phyloP scores from a whole-genome alignment of 2,113 vertebrate genomes.

The Mus pahari region DNA sequence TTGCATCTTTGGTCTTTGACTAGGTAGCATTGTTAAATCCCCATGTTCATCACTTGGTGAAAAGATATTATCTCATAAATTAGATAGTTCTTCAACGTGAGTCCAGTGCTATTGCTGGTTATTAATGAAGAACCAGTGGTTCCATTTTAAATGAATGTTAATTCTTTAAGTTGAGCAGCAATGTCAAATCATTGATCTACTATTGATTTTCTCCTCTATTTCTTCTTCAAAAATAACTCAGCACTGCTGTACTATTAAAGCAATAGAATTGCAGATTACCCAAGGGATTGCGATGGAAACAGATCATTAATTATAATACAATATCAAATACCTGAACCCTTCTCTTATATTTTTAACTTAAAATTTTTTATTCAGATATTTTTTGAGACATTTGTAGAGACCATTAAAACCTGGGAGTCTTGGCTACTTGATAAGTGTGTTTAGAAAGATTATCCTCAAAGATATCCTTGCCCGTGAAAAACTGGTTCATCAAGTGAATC shows the following conservation, averaged over 20 bases:
- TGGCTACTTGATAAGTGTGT: neutral
- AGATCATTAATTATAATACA: slow-evolving; percentile 66
- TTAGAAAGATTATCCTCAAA: neutral
- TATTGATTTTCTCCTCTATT: slow-evolving; percentile 60
- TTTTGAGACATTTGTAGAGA: slow-evolving; percentile 6
- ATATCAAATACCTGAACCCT: slow-evolving; percentile 32
- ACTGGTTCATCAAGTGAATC: neutral
- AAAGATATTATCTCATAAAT: neutral
- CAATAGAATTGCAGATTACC: slow-evolving; percentile 64
- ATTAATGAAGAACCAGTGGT: slow-evolving; percentile 25
- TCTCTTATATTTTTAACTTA: slow-evolving; percentile 47
- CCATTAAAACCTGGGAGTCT: neutral
- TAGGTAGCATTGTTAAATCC: neutral
- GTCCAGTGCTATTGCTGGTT: slow-evolving; percentile 36
- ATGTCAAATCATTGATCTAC: slow-evolving; percentile 67
- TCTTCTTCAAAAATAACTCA: slow-evolving; percentile 67
- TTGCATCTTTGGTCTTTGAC: neutral
- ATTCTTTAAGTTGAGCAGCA: slow-evolving; percentile 61
- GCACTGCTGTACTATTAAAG: slow-evolving; percentile 61
- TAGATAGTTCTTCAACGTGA: neutral
- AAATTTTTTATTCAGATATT: slow-evolving; percentile 30
- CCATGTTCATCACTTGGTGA: neutral
- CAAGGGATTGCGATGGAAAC: slow-evolving; percentile 53
- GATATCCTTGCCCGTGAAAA: neutral
- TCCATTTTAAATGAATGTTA: slow-evolving; percentile 16